Evolutionary conservation across 2,888 invertebrate genomes (phyloP), one percentile per base, ranked within the genome.

Genomic region (Leistus spinibarbis): DNA sequence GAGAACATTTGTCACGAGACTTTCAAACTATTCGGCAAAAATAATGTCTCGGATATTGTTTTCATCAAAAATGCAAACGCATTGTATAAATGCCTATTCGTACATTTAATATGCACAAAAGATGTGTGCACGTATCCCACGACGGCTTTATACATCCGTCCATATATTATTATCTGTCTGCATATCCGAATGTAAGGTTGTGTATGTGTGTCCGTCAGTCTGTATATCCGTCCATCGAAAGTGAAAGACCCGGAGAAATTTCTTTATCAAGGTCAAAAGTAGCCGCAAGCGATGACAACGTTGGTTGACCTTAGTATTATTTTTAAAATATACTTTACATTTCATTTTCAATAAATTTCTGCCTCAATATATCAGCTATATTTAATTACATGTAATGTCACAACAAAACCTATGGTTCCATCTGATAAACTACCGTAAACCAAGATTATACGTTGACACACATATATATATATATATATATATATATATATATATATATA

Each of bases 231-330:
- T 16, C 67, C 73, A 53, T 62, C 54, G 81, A 82, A 81, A 82
- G 83, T 82, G 84, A 83, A 83, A 83, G 83, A 83, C 77, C 22
- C 5, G 82, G 82, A 82, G 81, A 81, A 83, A 84, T 80, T 81
- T 79, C 78, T 79, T 79, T 81, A 82, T 82, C 83, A 84, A 84
- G 83, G 83, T 82, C 82, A 40, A 7, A 40, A 82, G 78, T 27
- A 16, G 53, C 53, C 19, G 16, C 19, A 24, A 16, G 67, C 73
- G 53, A 27, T 53, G 27, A 54, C 17, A 65, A 24, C 62, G 72
- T 72, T 73, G 73, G 72, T 72, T 73, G 73, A 73, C 73, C 73
- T 73, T 72, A 40, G 10, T 40, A 40, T 10, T 7, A 40, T 40
- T 40, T 40, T 40, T 40, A 4, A 4, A 40, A 40, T 40, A 40